Evolutionary conservation across 2,888 invertebrate species (phyloP).

Genomic region (Aphrophora alni): DNA sequence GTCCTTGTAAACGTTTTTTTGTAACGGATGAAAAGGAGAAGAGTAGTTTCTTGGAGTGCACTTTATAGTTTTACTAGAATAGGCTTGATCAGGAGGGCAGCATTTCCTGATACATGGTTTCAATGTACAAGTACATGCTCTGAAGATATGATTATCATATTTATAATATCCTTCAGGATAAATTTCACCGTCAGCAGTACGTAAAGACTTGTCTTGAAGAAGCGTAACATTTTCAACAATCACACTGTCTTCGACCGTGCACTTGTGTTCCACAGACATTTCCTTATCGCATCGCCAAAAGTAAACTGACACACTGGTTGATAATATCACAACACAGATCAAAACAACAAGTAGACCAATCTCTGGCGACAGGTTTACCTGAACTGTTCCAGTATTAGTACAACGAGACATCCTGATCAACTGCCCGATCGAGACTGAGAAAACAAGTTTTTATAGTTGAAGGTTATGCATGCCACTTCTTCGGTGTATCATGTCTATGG

Average conservation of each 20-base stretch:
- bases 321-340: no score
- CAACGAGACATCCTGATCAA: no score
- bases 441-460: no score
- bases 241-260: not conserved
- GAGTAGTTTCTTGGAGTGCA: not conserved
- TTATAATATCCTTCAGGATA: constrained; percentile 17
- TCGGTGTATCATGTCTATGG: no score
- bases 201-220: not conserved
- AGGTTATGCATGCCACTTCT: no score
- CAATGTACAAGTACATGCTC: constrained; percentile 13
- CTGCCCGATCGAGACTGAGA: no score
- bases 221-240: not conserved
- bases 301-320: not conserved
- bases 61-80: not conserved
- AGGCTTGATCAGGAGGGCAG: not conserved
- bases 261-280: no score
- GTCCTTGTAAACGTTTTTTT: not conserved
- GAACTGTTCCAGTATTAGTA: no score
- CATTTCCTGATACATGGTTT: constrained; percentile 29
- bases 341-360: no score
- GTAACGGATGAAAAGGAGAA: not conserved
- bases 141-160: not conserved
- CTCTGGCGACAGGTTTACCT: no score
- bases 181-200: not conserved
- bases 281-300: not conserved